Percentiles rank a stretch among this genome's conserved stretches.
These are phyloP conservation scores for Parnassius mnemosyne DNA, from an alignment of 2,888 invertebrate genomes.

Conservation along the genomic window DNA sequence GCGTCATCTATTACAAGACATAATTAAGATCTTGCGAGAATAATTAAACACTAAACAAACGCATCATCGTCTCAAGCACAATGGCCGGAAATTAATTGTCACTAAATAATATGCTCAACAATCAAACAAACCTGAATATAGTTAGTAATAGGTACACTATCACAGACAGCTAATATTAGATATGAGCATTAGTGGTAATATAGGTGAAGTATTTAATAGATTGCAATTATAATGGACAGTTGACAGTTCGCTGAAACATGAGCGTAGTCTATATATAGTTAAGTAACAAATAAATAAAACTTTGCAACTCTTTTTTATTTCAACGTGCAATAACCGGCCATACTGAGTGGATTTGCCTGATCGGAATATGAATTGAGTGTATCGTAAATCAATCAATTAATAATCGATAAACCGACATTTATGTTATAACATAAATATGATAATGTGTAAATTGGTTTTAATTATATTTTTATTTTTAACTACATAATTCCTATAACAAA, in stretches of 20 bases:
- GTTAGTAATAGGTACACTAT: too few relatives aligned
- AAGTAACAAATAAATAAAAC: conserved; percentile 17
- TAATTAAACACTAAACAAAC: too few relatives aligned
- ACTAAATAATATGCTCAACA: too few relatives aligned
- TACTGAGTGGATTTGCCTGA: conserved; percentile 6
- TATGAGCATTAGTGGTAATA: conserved; percentile 11
- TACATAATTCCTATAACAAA: too few relatives aligned
- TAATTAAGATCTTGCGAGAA: too few relatives aligned
- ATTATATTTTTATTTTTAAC: too few relatives aligned
- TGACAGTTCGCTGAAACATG: conserved; percentile 24
- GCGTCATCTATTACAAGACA: too few relatives aligned
- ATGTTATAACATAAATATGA: conserved; percentile 13
- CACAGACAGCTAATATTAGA: too few relatives aligned
- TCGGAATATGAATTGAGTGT: conserved; percentile 17
- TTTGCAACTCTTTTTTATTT: conserved; percentile 15
- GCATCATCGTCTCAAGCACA: too few relatives aligned
- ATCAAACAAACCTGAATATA: too few relatives aligned
- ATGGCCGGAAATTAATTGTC: too few relatives aligned
- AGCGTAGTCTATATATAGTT: conserved; percentile 21
- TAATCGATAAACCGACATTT: conserved; percentile 21
- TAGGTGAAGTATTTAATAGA: conserved; percentile 24
- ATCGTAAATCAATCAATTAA: conserved; percentile 23
- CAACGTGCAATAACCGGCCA: conserved; percentile 1
- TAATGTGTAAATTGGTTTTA: too few relatives aligned
- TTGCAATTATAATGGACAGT: conserved; percentile 22